These are phyloP conservation scores for Pseudopipra pipra DNA, from an alignment of 2,113 vertebrate genomes.

Conservation along the genomic window DNA sequence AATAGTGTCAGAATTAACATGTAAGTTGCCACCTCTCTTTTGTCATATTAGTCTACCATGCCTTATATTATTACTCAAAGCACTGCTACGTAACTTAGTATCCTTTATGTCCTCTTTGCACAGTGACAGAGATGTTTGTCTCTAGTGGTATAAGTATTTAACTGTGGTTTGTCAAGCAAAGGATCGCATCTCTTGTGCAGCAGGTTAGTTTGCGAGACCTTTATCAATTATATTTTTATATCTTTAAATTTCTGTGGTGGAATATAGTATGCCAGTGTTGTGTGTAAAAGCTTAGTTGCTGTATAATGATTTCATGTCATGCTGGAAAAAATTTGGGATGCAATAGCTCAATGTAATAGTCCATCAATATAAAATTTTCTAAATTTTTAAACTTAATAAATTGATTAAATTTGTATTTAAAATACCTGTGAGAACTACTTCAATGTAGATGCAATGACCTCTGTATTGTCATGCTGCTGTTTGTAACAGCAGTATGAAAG, in stretches of 20 bases:
- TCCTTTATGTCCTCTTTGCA: not conserved
- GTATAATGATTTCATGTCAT: not conserved
- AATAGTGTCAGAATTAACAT: not conserved
- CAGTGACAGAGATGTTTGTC: not conserved
- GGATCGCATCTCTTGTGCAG: not conserved
- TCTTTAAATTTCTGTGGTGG: not conserved
- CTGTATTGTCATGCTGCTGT: not conserved
- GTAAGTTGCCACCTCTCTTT: not conserved
- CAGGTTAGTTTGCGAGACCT: not conserved
- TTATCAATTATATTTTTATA: not conserved
- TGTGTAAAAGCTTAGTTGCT: not conserved
- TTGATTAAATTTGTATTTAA: not conserved
- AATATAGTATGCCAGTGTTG: not conserved
- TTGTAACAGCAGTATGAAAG: not conserved
- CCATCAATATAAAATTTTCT: not conserved
- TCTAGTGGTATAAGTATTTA: not conserved
- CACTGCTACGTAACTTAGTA: not conserved
- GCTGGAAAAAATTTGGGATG: not conserved
- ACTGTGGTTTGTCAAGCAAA: not conserved
- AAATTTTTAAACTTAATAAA: not conserved
- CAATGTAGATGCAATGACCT: not conserved
- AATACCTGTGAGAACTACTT: not conserved
- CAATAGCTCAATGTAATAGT: not conserved
- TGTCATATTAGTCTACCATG: not conserved
- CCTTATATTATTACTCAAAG: not conserved